phyloP scores from a whole-genome alignment of 2,888 invertebrate genomes.

The Selenia dentaria region DNA sequence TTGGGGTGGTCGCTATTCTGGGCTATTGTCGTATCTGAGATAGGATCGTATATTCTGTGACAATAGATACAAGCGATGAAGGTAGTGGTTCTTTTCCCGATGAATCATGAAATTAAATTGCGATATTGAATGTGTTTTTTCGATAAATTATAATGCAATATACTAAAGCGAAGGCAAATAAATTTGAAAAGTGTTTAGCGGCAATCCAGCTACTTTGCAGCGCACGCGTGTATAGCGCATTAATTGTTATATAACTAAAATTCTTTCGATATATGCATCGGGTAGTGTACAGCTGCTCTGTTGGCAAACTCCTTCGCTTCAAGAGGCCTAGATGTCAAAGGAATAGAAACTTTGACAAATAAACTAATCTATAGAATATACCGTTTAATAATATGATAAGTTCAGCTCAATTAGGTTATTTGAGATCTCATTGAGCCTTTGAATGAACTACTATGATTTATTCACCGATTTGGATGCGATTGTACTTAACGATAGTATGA shows the following conservation, averaged over 20 bases:
- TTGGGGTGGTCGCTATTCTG: constrained; percentile 67
- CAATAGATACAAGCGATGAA: constrained; percentile 57
- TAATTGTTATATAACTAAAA: no score
- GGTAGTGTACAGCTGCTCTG: no score
- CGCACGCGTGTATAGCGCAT: no score
- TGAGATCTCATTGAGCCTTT: constrained; percentile 11
- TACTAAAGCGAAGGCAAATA: no score
- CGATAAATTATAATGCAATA: background rate
- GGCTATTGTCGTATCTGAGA: constrained; percentile 68
- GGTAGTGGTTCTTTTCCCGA: constrained; percentile 38
- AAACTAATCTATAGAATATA: constrained; percentile 12
- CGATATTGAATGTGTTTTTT: constrained; percentile 5
- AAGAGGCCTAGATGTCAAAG: background rate
- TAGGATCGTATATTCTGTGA: constrained; percentile 71
- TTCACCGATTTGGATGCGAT: constrained; percentile 12
- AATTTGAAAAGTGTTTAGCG: no score
- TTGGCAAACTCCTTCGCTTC: no score
- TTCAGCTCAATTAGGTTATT: constrained; percentile 16
- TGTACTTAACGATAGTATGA: constrained; percentile 18
- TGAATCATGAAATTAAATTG: constrained; percentile 24
- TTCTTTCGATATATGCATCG: no score
- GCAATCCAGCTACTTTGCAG: no score
- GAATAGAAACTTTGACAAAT: background rate
- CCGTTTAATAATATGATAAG: constrained; percentile 15
- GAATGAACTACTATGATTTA: constrained; percentile 10